Evolutionary conservation across 2,888 invertebrate species (phyloP).

Genomic region (Eledone cirrhosa): DNA sequence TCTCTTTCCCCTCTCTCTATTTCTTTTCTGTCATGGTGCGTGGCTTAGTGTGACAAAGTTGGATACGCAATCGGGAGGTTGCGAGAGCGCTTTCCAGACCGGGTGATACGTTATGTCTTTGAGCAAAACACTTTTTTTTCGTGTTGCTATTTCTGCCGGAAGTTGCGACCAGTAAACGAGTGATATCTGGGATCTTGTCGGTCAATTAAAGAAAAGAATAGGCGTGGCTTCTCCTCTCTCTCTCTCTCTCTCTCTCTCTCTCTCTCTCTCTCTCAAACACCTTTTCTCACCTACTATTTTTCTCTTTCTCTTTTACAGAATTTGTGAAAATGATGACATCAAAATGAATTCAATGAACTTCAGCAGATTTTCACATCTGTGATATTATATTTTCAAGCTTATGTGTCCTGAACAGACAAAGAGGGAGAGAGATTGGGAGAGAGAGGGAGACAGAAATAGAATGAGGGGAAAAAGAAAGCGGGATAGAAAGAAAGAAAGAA

Average conservation of each 20-base stretch:
- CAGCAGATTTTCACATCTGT: constrained; percentile 7
- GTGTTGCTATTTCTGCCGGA: too few relatives aligned
- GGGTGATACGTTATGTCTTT: not conserved
- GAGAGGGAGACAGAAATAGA: not conserved
- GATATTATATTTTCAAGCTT: constrained; percentile 8
- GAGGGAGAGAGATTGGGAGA: not conserved
- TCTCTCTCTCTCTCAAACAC: too few relatives aligned
- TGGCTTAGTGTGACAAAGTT: too few relatives aligned
- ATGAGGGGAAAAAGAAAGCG: not conserved
- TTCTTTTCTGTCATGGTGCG: too few relatives aligned
- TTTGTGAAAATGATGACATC: constrained; percentile 39
- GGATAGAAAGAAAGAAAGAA: not conserved
- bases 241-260: not conserved
- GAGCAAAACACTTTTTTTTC: too few relatives aligned
- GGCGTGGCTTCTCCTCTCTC: not conserved
- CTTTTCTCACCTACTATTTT: too few relatives aligned
- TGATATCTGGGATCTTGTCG: too few relatives aligned
- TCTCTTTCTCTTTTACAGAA: constrained; percentile 33
- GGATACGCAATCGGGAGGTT: too few relatives aligned
- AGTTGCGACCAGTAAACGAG: too few relatives aligned
- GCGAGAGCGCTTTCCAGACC: not conserved
- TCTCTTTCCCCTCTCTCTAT: too few relatives aligned
- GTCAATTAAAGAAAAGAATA: not conserved
- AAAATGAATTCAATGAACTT: constrained; percentile 29
- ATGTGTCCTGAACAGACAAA: constrained; percentile 8